Base-by-base conservation (phyloP, 2,888 invertebrate species). In the Gryllus longicercus region DNA sequence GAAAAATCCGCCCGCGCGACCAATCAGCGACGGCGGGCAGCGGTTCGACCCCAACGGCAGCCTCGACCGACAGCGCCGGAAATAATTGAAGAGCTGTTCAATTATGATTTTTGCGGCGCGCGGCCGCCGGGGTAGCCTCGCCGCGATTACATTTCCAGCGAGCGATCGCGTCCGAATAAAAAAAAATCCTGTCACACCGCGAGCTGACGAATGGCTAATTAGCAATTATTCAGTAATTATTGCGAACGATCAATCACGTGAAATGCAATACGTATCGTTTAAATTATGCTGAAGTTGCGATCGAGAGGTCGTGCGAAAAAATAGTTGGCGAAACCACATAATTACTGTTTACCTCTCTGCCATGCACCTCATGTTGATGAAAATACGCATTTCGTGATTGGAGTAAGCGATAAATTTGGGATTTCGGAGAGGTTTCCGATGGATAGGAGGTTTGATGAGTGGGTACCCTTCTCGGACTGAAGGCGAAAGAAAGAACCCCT, bases 221-320 rank as follows among this genome's bases (percentile, higher is more conserved):
- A 63, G 63, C 63, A 63, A 63, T 63, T 63, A 63, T 63, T 63
- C 63, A 63, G 63, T 63, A 63, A 63, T 63, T 63, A 63, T 63
- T n/a, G 63, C 63, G 63, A 63, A 18, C 63, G 63, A 63, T 63
- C 63, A 63, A 63, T 63, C 63, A 63, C 63, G n/a, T 63, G 63
- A 14, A 63, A 63, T 63, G n/a, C 12, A 63, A 63, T 63, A 18
- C 63, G 63, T n/a, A n/a, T 63, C 14, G 63, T 63, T 18, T 63
- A 63, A 63, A 63, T 63, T 63, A 63, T 63, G 63, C 38, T 38
- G 38, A 38, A 38, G 38, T 63, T 63, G 16, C 63, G n/a, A 63
- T n/a, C 11, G 63, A 63, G 63, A 63, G n/a, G 63, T n/a, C n/a
- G 63, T 10, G n/a, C 14, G 14, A n/a, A 63, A 63, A 63, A 63